Evolutionary conservation across 2,113 vertebrate species (phyloP).

Genomic region (Colossoma macropomum): DNA sequence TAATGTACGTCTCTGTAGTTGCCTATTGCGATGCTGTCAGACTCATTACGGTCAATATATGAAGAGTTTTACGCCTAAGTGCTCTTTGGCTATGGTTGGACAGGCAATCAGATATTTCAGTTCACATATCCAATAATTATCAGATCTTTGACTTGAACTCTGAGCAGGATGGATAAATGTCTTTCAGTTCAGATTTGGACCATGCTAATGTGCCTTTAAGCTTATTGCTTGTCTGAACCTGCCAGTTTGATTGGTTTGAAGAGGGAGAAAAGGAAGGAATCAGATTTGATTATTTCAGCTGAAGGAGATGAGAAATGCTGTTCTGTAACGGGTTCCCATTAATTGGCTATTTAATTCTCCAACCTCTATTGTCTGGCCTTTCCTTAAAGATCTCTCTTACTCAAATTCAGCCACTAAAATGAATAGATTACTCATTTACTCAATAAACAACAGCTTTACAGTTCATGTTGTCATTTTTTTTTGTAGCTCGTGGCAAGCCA

Average conservation of each 20-base stretch:
- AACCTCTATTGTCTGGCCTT: no score
- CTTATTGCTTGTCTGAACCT: conserved; percentile 10
- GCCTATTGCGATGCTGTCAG: neutral
- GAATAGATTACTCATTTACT: no score
- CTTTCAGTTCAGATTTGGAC: neutral
- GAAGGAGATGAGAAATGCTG: conserved; percentile 4
- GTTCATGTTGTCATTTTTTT: no score
- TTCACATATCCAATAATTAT: neutral
- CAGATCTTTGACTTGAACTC: neutral
- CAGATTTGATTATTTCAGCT: conserved; percentile 1
- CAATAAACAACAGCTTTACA: no score
- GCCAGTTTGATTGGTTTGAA: neutral
- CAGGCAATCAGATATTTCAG: neutral
- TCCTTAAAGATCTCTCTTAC: no score
- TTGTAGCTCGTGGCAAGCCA: no score
- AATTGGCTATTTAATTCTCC: neutral
- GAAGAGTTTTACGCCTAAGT: neutral
- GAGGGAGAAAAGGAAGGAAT: neutral
- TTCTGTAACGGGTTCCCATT: neutral
- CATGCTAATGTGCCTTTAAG: neutral
- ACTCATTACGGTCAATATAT: neutral
- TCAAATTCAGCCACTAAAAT: no score
- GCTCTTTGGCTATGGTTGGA: neutral
- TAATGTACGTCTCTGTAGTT: neutral
- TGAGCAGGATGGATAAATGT: neutral